Evolutionary conservation across 2,888 invertebrate genomes (phyloP).

Genomic region (Pristionchus entomophagus): DNA sequence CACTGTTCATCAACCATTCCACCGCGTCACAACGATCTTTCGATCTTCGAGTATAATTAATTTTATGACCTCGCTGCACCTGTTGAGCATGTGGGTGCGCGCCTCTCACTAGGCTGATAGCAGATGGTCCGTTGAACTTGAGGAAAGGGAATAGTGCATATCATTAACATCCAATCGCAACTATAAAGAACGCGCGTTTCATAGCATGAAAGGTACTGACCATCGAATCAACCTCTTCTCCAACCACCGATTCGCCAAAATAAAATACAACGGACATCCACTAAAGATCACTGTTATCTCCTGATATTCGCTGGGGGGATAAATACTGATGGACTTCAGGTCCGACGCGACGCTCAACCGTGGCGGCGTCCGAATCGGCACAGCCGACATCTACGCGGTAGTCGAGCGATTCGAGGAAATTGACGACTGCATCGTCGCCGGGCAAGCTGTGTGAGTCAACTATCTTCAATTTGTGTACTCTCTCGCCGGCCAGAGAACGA

Average conservation of each 20-base stretch:
- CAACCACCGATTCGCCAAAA: no score
- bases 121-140: not conserved
- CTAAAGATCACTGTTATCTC: no score
- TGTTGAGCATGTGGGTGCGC: not conserved
- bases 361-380: conserved; percentile 81
- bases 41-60: conserved; percentile 2
- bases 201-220: no score
- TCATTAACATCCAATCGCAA: not conserved
- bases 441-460: conserved; percentile 76
- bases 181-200: no score
- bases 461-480: no score
- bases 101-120: not conserved
- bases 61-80: conserved; percentile 36
- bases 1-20: not conserved
- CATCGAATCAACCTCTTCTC: conserved; percentile 7
- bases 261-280: no score
- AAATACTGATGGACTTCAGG: conserved; percentile 60
- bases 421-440: conserved; percentile 80
- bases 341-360: conserved; percentile 81
- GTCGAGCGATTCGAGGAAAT: conserved; percentile 80
- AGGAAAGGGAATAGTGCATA: not conserved
- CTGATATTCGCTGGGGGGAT: no score
- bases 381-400: conserved; percentile 81
- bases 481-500: no score
- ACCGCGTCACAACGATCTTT: not conserved